A percentile compares a stretch with the other conserved stretches of the same genome.
These are phyloP conservation scores for Aotus griseimembra DNA, from an alignment of 2,797 vertebrate species.

Conservation along the genomic window DNA sequence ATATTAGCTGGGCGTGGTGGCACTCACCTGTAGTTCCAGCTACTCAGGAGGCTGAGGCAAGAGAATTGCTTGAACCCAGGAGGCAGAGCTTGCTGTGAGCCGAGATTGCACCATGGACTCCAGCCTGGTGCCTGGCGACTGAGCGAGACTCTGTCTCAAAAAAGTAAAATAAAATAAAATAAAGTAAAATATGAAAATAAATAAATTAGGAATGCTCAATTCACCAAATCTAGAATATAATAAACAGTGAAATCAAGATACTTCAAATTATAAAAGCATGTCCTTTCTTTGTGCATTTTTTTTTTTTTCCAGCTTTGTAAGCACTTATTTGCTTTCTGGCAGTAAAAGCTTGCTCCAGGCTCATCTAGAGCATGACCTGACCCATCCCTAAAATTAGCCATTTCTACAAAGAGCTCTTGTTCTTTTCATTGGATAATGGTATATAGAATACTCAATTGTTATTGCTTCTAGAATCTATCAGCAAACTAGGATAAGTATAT, in stretches of 20 bases:
- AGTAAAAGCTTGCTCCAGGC: not conserved
- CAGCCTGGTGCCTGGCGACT: no score
- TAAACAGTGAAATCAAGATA: not conserved
- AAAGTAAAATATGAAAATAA: no score
- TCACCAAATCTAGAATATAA: not conserved
- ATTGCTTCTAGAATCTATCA: not conserved
- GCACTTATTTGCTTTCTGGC: not conserved
- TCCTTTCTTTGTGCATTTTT: no score
- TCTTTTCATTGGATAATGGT: not conserved
- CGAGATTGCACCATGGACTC: no score
- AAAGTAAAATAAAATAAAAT: no score
- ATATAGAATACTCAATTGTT: constrained; percentile 19
- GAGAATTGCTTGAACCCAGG: no score
- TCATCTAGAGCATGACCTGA: not conserved
- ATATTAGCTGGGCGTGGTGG: no score
- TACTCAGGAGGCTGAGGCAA: no score
- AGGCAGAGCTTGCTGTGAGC: no score
- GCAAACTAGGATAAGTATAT: not conserved
- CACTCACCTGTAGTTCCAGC: no score
- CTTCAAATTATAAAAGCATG: not conserved
- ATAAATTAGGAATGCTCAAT: not conserved
- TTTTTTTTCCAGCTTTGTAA: not conserved
- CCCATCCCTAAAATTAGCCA: not conserved
- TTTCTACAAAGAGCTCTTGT: not conserved
- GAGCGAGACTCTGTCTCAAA: no score